Evolutionary conservation across 1,140 invertebrate genomes (phyloP).

Genomic region (Saccostrea cuccullata): DNA sequence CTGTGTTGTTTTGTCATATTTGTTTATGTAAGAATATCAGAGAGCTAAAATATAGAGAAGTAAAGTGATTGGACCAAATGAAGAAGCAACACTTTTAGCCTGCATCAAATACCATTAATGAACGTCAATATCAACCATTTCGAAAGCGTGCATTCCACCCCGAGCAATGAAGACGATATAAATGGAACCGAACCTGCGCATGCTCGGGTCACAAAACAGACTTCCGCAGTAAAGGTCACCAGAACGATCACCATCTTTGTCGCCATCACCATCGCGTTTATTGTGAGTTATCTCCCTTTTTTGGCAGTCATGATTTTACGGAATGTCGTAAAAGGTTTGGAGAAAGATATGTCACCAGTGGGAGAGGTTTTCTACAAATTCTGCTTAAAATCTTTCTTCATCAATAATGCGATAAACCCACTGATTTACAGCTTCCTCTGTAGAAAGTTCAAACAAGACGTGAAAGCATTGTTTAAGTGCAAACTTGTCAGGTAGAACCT

Average conservation of each 20-base stretch:
- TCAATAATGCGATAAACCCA: slow-evolving; percentile 59
- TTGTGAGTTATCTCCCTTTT: slow-evolving; percentile 55
- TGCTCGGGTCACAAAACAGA: not conserved
- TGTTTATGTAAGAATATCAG: slow-evolving; percentile 66
- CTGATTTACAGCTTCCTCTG: slow-evolving; percentile 61
- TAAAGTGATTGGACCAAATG: not conserved
- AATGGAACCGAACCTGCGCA: not conserved
- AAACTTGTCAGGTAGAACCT: not conserved
- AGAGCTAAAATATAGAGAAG: not conserved
- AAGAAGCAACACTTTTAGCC: not conserved
- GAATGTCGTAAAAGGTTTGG: slow-evolving; percentile 38
- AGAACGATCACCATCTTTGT: slow-evolving; percentile 55
- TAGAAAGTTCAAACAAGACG: slow-evolving; percentile 54
- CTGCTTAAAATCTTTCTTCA: slow-evolving; percentile 55
- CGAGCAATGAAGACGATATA: not conserved
- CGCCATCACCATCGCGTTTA: slow-evolving; percentile 53
- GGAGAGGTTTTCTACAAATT: slow-evolving; percentile 51
- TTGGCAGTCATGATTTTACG: slow-evolving; percentile 47
- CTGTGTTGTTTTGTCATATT: slow-evolving; percentile 61
- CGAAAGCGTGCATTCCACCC: not conserved
- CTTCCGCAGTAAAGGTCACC: slow-evolving; percentile 46
- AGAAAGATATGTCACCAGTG: slow-evolving; percentile 21
- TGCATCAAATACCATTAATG: not conserved
- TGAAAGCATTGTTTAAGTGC: slow-evolving; percentile 28
- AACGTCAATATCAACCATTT: not conserved